A percentile compares a stretch with the other conserved stretches of the same genome.
Evolutionary conservation across 1,140 invertebrate genomes (phyloP).

Genomic region (Papilio xuthus): DNA sequence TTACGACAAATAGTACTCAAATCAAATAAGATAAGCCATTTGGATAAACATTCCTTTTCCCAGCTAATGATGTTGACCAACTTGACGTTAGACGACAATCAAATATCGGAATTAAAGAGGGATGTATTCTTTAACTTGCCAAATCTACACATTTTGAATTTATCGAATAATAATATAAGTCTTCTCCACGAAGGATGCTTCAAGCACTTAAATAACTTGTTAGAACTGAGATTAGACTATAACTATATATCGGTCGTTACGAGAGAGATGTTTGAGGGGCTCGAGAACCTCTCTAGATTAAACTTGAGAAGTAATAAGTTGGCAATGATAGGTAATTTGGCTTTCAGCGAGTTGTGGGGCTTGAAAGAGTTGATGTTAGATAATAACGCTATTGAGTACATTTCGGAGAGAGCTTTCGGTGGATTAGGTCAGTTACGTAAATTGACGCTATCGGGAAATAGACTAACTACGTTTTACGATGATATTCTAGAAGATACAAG

Average conservation of each 20-base stretch:
- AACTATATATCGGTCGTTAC: conserved; percentile 87
- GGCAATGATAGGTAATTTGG: conserved; percentile 87
- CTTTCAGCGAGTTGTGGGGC: conserved; percentile 87
- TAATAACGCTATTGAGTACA: conserved; percentile 84
- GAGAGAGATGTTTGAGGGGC: conserved; percentile 86
- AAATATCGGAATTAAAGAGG: conserved; percentile 86
- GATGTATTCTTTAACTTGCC: conserved; percentile 88
- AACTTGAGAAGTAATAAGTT: conserved; percentile 87
- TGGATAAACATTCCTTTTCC: conserved; percentile 86
- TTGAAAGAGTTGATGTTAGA: conserved; percentile 88
- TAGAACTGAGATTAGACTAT: conserved; percentile 85
- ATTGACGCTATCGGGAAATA: conserved; percentile 87
- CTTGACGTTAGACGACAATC: conserved; percentile 87
- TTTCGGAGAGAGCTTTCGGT: conserved; percentile 87
- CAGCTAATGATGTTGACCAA: conserved; percentile 85
- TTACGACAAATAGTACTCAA: conserved; percentile 86
- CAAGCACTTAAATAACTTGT: conserved; percentile 84
- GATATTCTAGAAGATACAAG: conserved; percentile 85
- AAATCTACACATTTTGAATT: conserved; percentile 83
- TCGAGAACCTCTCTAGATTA: conserved; percentile 85
- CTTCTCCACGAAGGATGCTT: conserved; percentile 89
- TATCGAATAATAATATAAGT: conserved; percentile 88
- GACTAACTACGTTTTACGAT: conserved; percentile 84
- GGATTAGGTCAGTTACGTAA: conserved; percentile 86
- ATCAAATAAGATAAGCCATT: conserved; percentile 84